Evolutionary conservation across 2,113 vertebrate species (phyloP).

Genomic region (Tretioscincus oriximinensis): DNA sequence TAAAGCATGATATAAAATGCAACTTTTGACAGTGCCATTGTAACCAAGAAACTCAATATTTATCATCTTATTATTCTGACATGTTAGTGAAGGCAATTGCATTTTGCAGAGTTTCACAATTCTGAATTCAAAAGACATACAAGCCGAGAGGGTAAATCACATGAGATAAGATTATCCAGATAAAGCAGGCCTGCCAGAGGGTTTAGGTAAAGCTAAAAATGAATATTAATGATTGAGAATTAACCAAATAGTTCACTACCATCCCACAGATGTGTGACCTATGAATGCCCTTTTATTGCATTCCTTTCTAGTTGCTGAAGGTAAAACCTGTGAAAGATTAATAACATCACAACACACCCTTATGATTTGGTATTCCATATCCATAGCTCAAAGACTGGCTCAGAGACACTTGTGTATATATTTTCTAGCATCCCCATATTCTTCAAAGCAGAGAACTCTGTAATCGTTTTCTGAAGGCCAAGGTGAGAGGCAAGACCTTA

Average conservation of each 20-base stretch:
- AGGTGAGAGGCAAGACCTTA: background rate
- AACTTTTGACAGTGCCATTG: background rate
- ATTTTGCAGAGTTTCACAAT: background rate
- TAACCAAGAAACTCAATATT: constrained; percentile 17
- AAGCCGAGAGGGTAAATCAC: constrained; percentile 13
- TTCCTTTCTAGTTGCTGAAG: constrained; percentile 3
- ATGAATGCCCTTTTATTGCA: background rate
- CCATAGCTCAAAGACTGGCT: background rate
- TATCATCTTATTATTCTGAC: constrained; percentile 23
- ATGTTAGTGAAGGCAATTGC: constrained; percentile 1
- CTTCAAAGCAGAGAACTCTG: background rate
- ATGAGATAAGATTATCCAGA: background rate
- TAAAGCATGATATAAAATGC: constrained; percentile 7
- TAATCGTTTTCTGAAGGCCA: constrained; percentile 1
- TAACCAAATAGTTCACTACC: background rate
- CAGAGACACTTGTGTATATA: background rate
- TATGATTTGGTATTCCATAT: constrained; percentile 4
- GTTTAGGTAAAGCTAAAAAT: background rate
- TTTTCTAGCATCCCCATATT: constrained; percentile 9
- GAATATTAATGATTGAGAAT: background rate
- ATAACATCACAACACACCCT: background rate
- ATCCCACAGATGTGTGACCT: background rate
- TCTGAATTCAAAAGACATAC: constrained; percentile 35
- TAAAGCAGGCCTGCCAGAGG: background rate
- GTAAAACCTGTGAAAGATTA: background rate